Base-by-base conservation (phyloP, 2,888 invertebrate genomes). In the Rosalia funebris region DNA sequence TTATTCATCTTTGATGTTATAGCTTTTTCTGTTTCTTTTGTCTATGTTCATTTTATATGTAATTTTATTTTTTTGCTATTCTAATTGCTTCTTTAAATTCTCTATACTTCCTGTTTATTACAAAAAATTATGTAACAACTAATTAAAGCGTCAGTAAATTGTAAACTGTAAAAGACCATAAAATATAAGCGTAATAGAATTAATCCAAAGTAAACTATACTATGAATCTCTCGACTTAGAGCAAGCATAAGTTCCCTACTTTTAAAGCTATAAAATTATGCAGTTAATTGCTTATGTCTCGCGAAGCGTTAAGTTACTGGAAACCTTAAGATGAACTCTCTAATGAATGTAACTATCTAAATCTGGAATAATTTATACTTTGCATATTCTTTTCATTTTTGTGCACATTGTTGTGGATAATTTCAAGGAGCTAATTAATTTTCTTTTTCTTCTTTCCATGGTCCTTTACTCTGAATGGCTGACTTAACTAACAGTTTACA, bases 241-340 rank as follows among this genome's bases (percentile, higher is more conserved):
- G 70, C 66, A 67, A 73, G 71, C 76, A 78, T 77, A 78, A 78
- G 77, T 77, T 77, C 72, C 73, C 76, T 72, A 74, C 75, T 76
- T 76, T 74, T 69, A 66, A 67, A 69, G 76, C 77, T 73, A 79
- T 81, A 80, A 81, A 81, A 81, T 81, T 80, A 81, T 81, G 78
- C 80, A 80, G 75, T 77, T 80, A 81, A 81, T 81, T 81, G 79
- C 79, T 77, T 77, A 75, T 76, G 79, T 78, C 80, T 78, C 75
- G 73, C 75, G 76, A 74, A 77, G 78, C 78, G 79, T 79, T 79
- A 79, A 79, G 74, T 75, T 75, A 69, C 71, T 72, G 71, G 75
- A 73, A 78, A 72, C 75, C 72, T 65, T 74, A 73, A 74, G 75
- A 75, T 75, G 75, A 75, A 73, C 73, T 75, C 71, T 64, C 71